Conservation (phyloP, 2,888 invertebrate genomes). For the Aproaerema taeniolella region DNA sequence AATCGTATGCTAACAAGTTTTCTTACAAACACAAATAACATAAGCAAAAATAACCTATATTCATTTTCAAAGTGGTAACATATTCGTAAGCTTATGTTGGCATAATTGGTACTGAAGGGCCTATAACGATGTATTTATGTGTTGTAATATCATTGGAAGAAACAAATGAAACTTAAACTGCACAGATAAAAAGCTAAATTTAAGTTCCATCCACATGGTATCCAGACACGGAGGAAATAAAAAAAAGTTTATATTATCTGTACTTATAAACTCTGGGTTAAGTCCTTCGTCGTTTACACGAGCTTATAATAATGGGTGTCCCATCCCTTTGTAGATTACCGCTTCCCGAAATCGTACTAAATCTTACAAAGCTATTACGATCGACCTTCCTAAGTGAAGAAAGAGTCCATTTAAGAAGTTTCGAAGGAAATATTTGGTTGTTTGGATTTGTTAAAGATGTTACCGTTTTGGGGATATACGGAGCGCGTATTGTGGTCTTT, state of each 20-base stretch:
- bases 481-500: too few species aligned
- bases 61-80: too few species aligned
- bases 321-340: slow-evolving; percentile 26
- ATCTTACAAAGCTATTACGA: slow-evolving; percentile 21
- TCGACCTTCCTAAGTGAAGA: slow-evolving; percentile 13
- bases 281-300: slow-evolving; percentile 25
- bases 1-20: too few species aligned
- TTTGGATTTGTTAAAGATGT: slow-evolving; percentile 4
- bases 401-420: neutral
- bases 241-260: slow-evolving; percentile 29
- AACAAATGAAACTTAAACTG: too few species aligned
- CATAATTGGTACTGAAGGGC: too few species aligned
- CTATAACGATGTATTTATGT: too few species aligned
- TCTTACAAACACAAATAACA: too few species aligned
- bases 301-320: slow-evolving; percentile 28
- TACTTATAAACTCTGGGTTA: slow-evolving; percentile 3
- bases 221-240: slow-evolving; percentile 27
- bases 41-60: too few species aligned
- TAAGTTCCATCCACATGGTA: too few species aligned
- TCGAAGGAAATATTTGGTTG: slow-evolving; percentile 3
- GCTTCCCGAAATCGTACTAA: slow-evolving; percentile 28
- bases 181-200: too few species aligned
- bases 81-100: too few species aligned
- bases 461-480: neutral
- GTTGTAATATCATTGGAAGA: too few species aligned